Evolutionary conservation across 2,113 vertebrate species (phyloP).

Genomic region (Argyrosomus japonicus): DNA sequence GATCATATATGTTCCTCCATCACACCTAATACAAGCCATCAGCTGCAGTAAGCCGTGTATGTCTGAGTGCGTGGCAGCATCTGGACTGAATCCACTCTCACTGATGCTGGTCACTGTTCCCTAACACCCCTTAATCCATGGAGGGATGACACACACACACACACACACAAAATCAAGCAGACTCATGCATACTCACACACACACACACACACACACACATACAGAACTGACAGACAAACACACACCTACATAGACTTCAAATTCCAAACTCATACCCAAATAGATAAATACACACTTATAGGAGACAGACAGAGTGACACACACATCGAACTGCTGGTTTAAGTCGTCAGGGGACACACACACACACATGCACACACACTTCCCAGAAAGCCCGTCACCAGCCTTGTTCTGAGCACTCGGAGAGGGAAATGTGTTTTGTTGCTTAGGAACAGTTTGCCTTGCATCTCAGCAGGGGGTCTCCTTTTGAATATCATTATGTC

Average conservation of each 20-base stretch:
- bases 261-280: conserved; percentile 15
- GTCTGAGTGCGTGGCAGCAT: conserved; percentile 44
- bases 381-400: conserved; percentile 39
- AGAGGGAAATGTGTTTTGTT: conserved; percentile 83
- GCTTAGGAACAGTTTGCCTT: conserved; percentile 84
- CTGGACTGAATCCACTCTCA: conserved; percentile 65
- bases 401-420: conserved; percentile 50
- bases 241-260: not conserved
- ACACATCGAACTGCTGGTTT: conserved; percentile 34
- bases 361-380: conserved; percentile 28
- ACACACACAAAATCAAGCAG: too few species aligned
- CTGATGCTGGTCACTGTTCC: conserved; percentile 74
- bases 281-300: conserved; percentile 34
- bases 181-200: too few species aligned
- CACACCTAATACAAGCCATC: conserved; percentile 33
- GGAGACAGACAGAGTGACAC: conserved; percentile 33
- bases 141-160: too few species aligned
- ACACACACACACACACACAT: too few species aligned
- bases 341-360: conserved; percentile 28
- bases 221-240: conserved; percentile 14
- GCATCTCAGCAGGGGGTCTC: conserved; percentile 76
- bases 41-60: conserved; percentile 42
- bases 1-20: conserved; percentile 14
- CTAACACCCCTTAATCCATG: conserved; percentile 63
- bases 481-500: conserved; percentile 84